These are phyloP conservation scores for Spea hammondii DNA, from an alignment of 2,797 vertebrate genomes.

Conservation along the genomic window DNA sequence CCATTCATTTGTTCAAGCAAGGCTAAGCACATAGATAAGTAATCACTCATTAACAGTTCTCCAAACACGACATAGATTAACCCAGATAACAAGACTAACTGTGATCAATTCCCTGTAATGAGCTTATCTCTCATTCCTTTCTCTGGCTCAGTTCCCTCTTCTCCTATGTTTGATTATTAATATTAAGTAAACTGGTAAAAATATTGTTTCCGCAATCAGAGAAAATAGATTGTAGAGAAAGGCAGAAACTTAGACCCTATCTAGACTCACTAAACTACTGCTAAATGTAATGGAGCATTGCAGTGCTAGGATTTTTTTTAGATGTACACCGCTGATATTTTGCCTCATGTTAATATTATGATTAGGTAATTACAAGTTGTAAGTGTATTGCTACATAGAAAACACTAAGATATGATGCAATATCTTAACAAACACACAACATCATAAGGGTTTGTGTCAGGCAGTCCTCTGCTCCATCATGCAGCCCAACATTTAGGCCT, in stretches of 20 bases:
- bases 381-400: too few relatives aligned
- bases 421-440: too few relatives aligned
- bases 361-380: too few relatives aligned
- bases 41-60: slow-evolving; percentile 48
- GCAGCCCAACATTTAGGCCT: too few relatives aligned
- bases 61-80: slow-evolving; percentile 43
- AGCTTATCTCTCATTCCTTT: slow-evolving; percentile 44
- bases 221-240: neutral
- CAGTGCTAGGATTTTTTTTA: too few relatives aligned
- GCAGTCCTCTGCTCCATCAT: too few relatives aligned
- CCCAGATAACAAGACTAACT: slow-evolving; percentile 50
- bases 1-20: slow-evolving; percentile 49
- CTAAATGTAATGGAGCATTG: too few relatives aligned
- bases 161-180: neutral
- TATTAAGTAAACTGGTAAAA: slow-evolving; percentile 12
- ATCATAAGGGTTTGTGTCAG: too few relatives aligned
- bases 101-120: slow-evolving; percentile 51
- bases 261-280: neutral
- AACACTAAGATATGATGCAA: too few relatives aligned
- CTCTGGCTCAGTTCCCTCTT: slow-evolving; percentile 40
- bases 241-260: neutral
- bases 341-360: too few relatives aligned
- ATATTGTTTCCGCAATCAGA: neutral
- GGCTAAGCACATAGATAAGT: slow-evolving; percentile 47
- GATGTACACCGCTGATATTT: too few relatives aligned